Percentiles rank a stretch among this genome's conserved stretches.
Evolutionary conservation across 2,797 vertebrate species (phyloP).

Genomic region (Orientallactaga sibirica): DNA sequence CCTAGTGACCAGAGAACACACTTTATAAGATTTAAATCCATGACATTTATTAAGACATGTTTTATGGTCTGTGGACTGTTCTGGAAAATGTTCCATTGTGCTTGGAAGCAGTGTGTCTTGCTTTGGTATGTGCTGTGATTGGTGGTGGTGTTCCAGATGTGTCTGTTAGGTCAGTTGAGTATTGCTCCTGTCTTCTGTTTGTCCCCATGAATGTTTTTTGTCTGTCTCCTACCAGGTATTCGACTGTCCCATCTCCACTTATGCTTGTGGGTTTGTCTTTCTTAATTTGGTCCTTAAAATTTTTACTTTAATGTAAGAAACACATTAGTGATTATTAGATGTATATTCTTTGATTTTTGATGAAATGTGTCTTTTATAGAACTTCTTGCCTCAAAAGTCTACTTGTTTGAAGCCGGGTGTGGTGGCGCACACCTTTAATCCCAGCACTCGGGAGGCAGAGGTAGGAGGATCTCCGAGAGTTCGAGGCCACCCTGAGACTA

Average conservation of each 20-base stretch:
- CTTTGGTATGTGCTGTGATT: neutral
- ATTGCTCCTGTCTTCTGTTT: neutral
- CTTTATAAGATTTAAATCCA: neutral
- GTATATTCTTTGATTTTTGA: neutral
- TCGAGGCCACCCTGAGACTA: too few relatives aligned
- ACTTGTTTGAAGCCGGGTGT: neutral
- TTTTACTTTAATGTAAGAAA: slow-evolving; percentile 1
- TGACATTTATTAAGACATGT: neutral
- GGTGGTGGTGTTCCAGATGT: neutral
- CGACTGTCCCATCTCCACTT: neutral
- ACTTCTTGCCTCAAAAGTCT: neutral
- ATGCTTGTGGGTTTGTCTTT: neutral
- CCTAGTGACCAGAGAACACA: neutral
- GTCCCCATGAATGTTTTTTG: neutral
- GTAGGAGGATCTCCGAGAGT: too few relatives aligned
- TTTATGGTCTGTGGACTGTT: neutral
- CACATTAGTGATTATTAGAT: neutral
- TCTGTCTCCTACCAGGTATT: neutral
- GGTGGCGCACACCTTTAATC: too few relatives aligned
- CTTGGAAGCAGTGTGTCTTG: neutral
- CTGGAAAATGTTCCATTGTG: neutral
- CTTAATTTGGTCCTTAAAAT: neutral
- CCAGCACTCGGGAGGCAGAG: too few relatives aligned
- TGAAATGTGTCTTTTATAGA: neutral
- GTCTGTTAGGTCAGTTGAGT: neutral